Evolutionary conservation across 2,113 vertebrate species (phyloP).

Genomic region (Myocastor coypus): DNA sequence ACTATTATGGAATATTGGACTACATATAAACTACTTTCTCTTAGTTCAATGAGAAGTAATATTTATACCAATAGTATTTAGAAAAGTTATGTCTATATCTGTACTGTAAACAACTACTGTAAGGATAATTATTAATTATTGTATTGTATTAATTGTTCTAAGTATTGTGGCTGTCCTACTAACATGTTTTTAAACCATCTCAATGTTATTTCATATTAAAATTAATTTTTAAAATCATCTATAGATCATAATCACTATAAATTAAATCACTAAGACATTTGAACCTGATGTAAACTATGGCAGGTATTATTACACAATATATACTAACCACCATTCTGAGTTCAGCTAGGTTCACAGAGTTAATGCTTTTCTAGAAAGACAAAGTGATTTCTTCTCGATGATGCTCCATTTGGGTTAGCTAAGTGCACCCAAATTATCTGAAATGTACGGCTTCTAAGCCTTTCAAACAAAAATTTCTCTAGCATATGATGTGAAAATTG

Average conservation of each 20-base stretch:
- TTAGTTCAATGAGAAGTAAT: too few relatives aligned
- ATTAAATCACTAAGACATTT: conserved; percentile 21
- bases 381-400: neutral
- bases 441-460: neutral
- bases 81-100: too few relatives aligned
- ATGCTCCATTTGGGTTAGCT: neutral
- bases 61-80: too few relatives aligned
- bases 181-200: too few relatives aligned
- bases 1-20: too few relatives aligned
- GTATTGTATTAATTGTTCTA: too few relatives aligned
- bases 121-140: too few relatives aligned
- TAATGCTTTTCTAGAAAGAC: neutral
- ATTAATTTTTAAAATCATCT: conserved; percentile 6
- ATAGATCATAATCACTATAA: neutral
- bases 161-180: too few relatives aligned
- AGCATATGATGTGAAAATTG: conserved; percentile 10
- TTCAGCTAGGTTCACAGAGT: neutral
- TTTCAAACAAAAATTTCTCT: conserved; percentile 52
- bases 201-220: too few relatives aligned
- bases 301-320: neutral
- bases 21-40: too few relatives aligned
- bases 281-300: conserved; percentile 4
- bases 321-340: neutral
- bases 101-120: too few relatives aligned
- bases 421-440: conserved; percentile 47